Evolutionary conservation across 2,113 vertebrate species (phyloP).

Genomic region (Okapia johnstoni): DNA sequence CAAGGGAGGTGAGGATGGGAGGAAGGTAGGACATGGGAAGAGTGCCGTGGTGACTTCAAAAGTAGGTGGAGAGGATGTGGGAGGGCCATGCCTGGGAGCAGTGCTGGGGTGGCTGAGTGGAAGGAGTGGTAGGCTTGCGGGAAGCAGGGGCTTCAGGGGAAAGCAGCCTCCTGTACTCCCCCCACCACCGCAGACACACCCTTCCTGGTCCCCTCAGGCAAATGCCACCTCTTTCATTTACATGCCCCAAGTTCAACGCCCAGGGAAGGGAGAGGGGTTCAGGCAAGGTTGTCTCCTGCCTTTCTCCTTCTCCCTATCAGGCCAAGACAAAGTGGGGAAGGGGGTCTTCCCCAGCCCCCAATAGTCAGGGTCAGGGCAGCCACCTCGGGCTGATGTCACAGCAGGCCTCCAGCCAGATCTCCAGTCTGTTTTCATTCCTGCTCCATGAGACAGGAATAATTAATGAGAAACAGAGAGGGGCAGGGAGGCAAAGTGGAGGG

Average conservation of each 20-base stretch:
- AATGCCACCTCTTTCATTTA: neutral
- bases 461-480: constrained; percentile 55
- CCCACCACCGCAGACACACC: neutral
- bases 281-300: neutral
- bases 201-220: neutral
- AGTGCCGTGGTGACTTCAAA: neutral
- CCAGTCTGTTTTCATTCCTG: constrained; percentile 68
- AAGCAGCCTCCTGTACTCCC: neutral
- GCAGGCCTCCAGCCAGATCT: constrained; percentile 42
- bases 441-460: constrained; percentile 51
- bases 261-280: neutral
- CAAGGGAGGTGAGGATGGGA: neutral
- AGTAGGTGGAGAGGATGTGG: neutral
- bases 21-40: neutral
- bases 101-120: neutral
- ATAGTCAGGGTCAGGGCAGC: neutral
- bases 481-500: neutral
- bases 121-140: neutral
- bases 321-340: neutral
- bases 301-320: neutral
- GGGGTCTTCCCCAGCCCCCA: constrained; percentile 11
- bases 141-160: neutral
- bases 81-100: neutral
- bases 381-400: constrained; percentile 51
- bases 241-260: neutral